Conservation (phyloP, 2,888 invertebrate genomes). For the Acanthoscelides obtectus region DNA sequence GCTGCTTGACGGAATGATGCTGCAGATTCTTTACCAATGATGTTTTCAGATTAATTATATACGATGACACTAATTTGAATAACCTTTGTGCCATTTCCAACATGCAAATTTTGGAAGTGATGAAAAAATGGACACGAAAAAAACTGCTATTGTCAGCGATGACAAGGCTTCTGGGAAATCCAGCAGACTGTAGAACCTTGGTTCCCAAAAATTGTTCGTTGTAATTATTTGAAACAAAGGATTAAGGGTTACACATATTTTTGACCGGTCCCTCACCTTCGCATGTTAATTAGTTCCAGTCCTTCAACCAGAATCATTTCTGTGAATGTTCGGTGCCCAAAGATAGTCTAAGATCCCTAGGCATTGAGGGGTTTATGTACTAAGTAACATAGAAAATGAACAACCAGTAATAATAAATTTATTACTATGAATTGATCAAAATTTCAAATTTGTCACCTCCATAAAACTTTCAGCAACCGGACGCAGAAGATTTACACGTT, state of each 20-base stretch:
- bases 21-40: constrained; percentile 11
- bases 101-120: constrained; percentile 14
- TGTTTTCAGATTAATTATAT: constrained; percentile 28
- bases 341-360: too few species aligned
- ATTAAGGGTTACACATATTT: not conserved
- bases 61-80: constrained; percentile 25
- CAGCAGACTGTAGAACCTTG: constrained; percentile 15
- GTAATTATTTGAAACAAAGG: not conserved
- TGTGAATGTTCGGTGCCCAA: too few species aligned
- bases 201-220: not conserved
- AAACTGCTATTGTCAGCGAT: constrained; percentile 2
- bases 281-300: not conserved
- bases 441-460: too few species aligned
- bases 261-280: not conserved
- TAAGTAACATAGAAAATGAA: too few species aligned
- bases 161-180: constrained; percentile 12
- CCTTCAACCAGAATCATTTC: too few species aligned
- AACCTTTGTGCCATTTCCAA: constrained; percentile 26
- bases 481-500: too few species aligned
- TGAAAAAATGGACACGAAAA: constrained; percentile 6
- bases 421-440: not conserved
- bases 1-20: constrained; percentile 21
- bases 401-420: not conserved
- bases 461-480: too few species aligned
- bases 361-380: too few species aligned